Conservation (phyloP, 2,888 invertebrate species). For the Melinaea menophilus region DNA sequence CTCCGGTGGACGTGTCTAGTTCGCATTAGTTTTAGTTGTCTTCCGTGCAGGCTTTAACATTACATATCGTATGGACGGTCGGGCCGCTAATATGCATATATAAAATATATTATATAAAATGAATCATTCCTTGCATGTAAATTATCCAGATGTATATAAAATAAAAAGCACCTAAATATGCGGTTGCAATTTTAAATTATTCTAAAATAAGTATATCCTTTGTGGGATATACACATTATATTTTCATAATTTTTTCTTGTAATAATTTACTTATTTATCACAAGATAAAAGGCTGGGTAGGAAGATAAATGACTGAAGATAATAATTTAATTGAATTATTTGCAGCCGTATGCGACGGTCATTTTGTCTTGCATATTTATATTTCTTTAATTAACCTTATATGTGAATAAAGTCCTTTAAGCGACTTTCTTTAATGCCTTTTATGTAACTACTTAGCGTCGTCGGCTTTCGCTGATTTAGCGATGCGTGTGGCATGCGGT, state of each 20-base stretch:
- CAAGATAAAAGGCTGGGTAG: conserved; percentile 1
- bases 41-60: conserved; percentile 22
- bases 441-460: conserved; percentile 27
- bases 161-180: too few relatives aligned
- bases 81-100: too few relatives aligned
- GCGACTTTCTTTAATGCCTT: conserved; percentile 33
- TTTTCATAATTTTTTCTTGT: too few relatives aligned
- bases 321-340: conserved; percentile 16
- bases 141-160: too few relatives aligned
- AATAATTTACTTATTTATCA: background rate
- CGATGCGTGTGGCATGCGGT: conserved; percentile 18
- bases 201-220: too few relatives aligned
- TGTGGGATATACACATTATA: too few relatives aligned
- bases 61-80: too few relatives aligned
- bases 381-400: conserved; percentile 25
- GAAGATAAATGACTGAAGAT: conserved; percentile 9
- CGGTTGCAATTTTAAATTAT: too few relatives aligned
- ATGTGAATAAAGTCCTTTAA: conserved; percentile 29
- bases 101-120: too few relatives aligned
- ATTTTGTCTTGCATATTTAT: conserved; percentile 21
- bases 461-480: conserved; percentile 30
- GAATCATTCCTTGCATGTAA: too few relatives aligned
- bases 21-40: conserved; percentile 67
- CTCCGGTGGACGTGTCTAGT: conserved; percentile 66
- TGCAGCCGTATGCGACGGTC: conserved; percentile 11